Percentiles rank a stretch among this genome's conserved stretches.
Evolutionary conservation across 1,140 invertebrate genomes (phyloP).

Genomic region (Ceratina calcarata): DNA sequence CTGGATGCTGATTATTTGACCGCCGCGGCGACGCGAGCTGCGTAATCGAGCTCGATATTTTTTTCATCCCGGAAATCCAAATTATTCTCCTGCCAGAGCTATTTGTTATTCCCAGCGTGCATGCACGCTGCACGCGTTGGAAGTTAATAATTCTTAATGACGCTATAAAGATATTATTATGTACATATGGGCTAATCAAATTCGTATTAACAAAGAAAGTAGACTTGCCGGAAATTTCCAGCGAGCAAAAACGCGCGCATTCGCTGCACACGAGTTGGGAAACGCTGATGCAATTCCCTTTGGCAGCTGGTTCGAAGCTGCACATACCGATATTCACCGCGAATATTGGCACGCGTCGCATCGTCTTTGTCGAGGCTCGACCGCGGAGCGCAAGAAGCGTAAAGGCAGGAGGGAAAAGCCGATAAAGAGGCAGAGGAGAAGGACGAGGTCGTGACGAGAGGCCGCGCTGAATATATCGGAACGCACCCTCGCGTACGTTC

Average conservation of each 20-base stretch:
- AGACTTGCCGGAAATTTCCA: neutral
- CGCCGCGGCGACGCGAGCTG: neutral
- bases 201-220: neutral
- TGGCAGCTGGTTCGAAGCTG: constrained; percentile 20
- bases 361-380: neutral
- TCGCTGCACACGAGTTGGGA: constrained; percentile 16
- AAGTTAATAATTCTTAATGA: neutral
- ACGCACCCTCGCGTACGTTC: constrained; percentile 33
- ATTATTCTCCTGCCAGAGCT: neutral
- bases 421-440: neutral
- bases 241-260: neutral
- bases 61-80: neutral
- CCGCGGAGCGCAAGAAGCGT: too few relatives aligned
- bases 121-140: neutral
- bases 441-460: constrained; percentile 13
- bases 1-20: constrained; percentile 4
- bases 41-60: constrained; percentile 10
- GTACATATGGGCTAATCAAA: neutral
- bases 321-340: constrained; percentile 23
- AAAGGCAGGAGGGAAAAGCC: neutral
- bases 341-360: constrained; percentile 30
- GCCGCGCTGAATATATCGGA: constrained; percentile 23
- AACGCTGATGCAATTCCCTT: constrained; percentile 6
- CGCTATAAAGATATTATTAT: neutral
- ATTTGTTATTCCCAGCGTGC: neutral